Evolutionary conservation across 2,888 invertebrate genomes (phyloP), one percentile per base, ranked within the genome.

Genomic region (Ametastegia equiseti): DNA sequence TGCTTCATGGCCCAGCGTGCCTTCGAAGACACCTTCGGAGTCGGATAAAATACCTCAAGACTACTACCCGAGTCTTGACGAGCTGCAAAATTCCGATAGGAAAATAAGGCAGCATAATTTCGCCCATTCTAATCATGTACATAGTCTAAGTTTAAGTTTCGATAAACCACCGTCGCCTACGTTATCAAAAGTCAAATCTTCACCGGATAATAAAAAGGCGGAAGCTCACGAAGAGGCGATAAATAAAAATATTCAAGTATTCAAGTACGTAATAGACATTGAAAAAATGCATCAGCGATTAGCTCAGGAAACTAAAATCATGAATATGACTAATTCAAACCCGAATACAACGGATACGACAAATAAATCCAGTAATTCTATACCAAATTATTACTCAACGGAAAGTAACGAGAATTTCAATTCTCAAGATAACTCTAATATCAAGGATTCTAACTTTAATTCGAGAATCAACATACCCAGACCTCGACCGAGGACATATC

Each of bases 271-370:
- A 50, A 92, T 92, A 82, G 92, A 93, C 71, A 92, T 93, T 79
- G 93, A 93, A 81, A 93, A 93, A 84, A 91, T 93, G 91, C 93
- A 93, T 83, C 92, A 92, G 82, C 90, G 92, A 77, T 88, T 92
- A 85, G 86, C 90, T 83, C 88, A 90, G 83, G 88, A 89, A 82
- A 92, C 33, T 91, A 85, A 83, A 42, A 83, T 75, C 79, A 80
- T 82, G 50, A 81, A 82, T 57, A 83, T 81, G 69, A 86, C 83
- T 47, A 88, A 86, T 85, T 85, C 87, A 78, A 86, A 82, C 81
- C 82, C 84, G 73, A 88, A 86, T 83, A 80, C 85, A 19, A 89
- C 82, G 73, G 88, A 88, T n/a, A 36, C 81, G 13, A 84, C 84
- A 33, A 67, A 86, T 15, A 89, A 87, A 82, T 80, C 85, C 15